A percentile compares a stretch with the other conserved stretches of the same genome.
Conservation (phyloP, 1,140 invertebrate genomes). For the Drosophila pallidifrons region DNA sequence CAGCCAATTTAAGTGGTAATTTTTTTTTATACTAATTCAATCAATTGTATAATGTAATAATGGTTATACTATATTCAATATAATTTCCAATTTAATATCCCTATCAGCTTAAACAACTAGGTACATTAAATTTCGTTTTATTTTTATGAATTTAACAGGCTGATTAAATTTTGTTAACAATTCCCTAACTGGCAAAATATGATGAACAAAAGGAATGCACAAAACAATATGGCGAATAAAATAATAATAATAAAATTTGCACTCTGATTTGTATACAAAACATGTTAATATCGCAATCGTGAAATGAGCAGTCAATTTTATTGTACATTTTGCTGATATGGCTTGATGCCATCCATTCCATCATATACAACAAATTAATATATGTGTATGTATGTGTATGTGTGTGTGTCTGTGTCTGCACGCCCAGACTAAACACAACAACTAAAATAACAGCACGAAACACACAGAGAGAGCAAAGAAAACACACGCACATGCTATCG, state of each 20-base stretch:
- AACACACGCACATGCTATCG: conserved; percentile 20
- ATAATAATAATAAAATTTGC: conserved; percentile 6
- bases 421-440: conserved; percentile 71
- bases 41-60: no score
- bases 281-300: background rate
- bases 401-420: conserved; percentile 49
- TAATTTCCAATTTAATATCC: no score
- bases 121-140: no score
- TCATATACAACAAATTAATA: conserved; percentile 13
- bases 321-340: conserved; percentile 15
- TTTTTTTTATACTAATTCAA: no score
- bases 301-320: conserved; percentile 23
- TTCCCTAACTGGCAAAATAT: background rate
- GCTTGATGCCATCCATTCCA: conserved; percentile 8
- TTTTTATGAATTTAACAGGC: no score
- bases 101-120: no score
- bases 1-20: no score
- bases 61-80: no score
- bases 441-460: conserved; percentile 58
- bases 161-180: no score
- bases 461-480: conserved; percentile 2
- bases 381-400: conserved; percentile 5
- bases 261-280: conserved; percentile 13
- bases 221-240: background rate
- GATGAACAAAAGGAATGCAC: background rate